A percentile compares a stretch with the other conserved stretches of the same genome.
phyloP scores from a whole-genome alignment of 2,888 invertebrate species.

The Siphonodentalium dalli region DNA sequence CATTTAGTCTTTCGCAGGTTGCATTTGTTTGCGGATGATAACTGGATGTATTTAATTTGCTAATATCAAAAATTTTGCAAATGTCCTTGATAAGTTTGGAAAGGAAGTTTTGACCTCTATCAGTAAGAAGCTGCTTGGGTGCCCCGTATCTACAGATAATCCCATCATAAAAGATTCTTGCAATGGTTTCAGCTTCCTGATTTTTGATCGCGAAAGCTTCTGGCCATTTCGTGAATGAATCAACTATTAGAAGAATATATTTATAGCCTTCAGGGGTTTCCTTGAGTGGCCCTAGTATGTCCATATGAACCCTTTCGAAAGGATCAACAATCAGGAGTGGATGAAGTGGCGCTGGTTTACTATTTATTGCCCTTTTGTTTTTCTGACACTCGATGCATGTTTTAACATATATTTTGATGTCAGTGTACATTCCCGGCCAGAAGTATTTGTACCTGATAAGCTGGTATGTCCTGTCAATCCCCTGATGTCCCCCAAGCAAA shows the following conservation, averaged over 20 bases:
- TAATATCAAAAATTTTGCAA: conserved; percentile 5
- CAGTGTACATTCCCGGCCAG: neutral
- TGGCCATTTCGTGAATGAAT: neutral
- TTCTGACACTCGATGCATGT: neutral
- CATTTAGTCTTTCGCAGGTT: neutral
- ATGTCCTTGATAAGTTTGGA: neutral
- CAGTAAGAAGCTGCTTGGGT: neutral
- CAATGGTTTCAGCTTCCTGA: neutral
- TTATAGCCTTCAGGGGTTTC: neutral
- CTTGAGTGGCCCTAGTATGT: neutral
- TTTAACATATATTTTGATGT: neutral
- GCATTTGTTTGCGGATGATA: conserved; percentile 1
- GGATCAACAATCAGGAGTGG: neutral
- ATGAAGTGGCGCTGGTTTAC: neutral
- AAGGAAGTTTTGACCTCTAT: conserved; percentile 5
- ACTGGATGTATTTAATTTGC: neutral
- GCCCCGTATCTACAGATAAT: conserved; percentile 1
- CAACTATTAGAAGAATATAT: neutral
- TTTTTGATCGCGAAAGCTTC: conserved; percentile 2
- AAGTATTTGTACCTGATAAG: conserved; percentile 3
- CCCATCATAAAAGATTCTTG: neutral
- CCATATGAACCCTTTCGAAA: neutral
- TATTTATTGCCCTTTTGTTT: neutral
- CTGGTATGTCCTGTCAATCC: neutral
- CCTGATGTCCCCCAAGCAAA: conserved; percentile 1